phyloP scores from a whole-genome alignment of 2,797 vertebrate species.

The Acipenser oxyrinchus region DNA sequence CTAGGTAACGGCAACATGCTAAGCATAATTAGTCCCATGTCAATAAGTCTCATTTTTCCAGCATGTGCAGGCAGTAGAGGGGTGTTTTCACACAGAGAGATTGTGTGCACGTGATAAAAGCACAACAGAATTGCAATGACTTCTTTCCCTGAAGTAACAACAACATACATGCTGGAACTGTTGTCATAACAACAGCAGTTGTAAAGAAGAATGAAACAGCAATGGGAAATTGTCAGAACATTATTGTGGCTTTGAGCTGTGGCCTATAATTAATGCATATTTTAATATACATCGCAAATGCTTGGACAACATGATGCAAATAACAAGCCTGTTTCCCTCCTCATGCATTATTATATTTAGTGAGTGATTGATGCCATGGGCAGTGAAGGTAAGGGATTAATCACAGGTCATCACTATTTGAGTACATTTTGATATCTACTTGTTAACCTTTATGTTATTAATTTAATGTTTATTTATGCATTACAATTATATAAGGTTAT shows the following conservation, averaged over 20 bases:
- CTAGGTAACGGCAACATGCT: constrained; percentile 47
- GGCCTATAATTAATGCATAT: too few relatives aligned
- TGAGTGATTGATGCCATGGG: too few relatives aligned
- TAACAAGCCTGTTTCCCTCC: too few relatives aligned
- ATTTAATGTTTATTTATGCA: too few relatives aligned
- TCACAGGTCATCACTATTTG: too few relatives aligned
- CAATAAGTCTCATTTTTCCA: constrained; percentile 39
- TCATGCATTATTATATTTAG: too few relatives aligned
- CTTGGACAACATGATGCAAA: too few relatives aligned
- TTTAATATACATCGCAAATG: too few relatives aligned
- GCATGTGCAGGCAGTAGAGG: constrained; percentile 32
- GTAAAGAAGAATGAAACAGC: constrained; percentile 38
- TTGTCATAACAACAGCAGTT: constrained; percentile 45
- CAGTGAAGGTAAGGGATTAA: too few relatives aligned
- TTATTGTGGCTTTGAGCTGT: constrained; percentile 25
- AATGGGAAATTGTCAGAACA: constrained; percentile 44
- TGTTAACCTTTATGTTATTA: too few relatives aligned
- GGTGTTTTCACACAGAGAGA: background rate
- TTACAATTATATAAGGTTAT: too few relatives aligned
- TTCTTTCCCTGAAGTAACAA: constrained; percentile 32
- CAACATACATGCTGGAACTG: constrained; percentile 35
- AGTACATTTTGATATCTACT: too few relatives aligned
- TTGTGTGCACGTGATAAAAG: constrained; percentile 21
- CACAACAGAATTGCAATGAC: constrained; percentile 12
- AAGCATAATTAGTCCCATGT: constrained; percentile 26